phyloP scores from a whole-genome alignment of 2,797 vertebrate species.

The Numenius phaeopus region DNA sequence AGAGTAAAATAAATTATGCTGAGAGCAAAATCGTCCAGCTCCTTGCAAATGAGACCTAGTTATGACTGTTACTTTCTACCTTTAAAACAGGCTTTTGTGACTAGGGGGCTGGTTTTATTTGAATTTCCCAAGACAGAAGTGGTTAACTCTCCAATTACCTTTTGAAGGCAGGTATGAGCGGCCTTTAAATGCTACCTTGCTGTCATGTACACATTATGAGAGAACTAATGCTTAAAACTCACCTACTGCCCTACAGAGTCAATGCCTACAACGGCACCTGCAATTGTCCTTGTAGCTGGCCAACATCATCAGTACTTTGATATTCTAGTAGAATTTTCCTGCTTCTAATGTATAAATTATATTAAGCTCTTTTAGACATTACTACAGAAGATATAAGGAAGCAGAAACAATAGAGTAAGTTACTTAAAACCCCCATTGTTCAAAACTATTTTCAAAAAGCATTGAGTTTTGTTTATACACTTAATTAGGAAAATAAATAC shows the following conservation, averaged over 20 bases:
- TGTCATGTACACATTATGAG: background rate
- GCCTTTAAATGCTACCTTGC: background rate
- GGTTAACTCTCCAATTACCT: background rate
- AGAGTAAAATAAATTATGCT: background rate
- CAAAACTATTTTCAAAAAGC: background rate
- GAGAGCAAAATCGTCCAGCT: background rate
- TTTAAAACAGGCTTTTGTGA: background rate
- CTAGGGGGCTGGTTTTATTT: background rate
- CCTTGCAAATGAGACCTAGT: background rate
- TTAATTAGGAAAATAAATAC: background rate
- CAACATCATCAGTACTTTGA: background rate
- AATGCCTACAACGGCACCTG: background rate
- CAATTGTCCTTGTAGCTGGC: background rate
- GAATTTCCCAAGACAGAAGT: background rate
- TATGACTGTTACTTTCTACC: background rate
- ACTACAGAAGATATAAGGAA: background rate
- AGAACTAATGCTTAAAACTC: background rate
- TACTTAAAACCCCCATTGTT: background rate
- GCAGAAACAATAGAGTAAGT: background rate
- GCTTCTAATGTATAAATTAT: background rate
- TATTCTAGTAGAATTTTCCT: background rate
- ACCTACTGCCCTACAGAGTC: background rate
- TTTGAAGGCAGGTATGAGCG: background rate
- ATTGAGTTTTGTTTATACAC: background rate
- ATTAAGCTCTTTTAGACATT: fast-evolving